These are phyloP conservation scores for Xiphophorus maculatus DNA, from an alignment of 2,113 vertebrate species.

Conservation along the genomic window DNA sequence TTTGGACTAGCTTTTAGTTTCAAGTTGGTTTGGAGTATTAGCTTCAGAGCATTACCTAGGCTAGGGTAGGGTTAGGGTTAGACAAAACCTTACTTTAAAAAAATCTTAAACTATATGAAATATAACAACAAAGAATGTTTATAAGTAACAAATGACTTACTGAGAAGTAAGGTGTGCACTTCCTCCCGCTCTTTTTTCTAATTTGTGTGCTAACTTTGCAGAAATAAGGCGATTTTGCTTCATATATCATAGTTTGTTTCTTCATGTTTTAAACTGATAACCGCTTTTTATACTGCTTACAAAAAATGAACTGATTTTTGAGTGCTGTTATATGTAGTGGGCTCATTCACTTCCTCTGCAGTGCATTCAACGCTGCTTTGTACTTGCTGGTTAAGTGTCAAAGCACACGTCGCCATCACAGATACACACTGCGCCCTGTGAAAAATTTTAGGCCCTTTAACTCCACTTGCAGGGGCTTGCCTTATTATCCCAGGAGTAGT, in stretches of 20 bases:
- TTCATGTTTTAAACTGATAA: too few relatives aligned
- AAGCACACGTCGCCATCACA: slow-evolving; percentile 60
- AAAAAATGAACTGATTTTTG: not conserved
- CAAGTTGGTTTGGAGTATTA: too few relatives aligned
- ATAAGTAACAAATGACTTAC: not conserved
- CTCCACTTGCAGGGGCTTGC: slow-evolving; percentile 56
- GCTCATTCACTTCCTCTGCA: slow-evolving; percentile 14
- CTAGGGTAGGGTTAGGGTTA: too few relatives aligned
- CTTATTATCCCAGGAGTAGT: slow-evolving; percentile 75
- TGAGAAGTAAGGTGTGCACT: not conserved
- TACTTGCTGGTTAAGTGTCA: slow-evolving; percentile 62
- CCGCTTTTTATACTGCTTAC: too few relatives aligned
- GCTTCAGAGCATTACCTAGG: too few relatives aligned
- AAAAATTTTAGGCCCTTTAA: slow-evolving; percentile 60
- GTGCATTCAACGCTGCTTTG: slow-evolving; percentile 37
- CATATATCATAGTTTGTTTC: not conserved
- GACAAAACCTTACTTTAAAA: not conserved
- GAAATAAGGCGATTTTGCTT: not conserved
- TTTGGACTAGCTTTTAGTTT: not conserved
- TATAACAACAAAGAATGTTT: not conserved
- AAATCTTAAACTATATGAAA: too few relatives aligned
- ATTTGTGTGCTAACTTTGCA: not conserved
- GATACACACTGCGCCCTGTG: slow-evolving; percentile 59
- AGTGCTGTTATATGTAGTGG: not conserved
- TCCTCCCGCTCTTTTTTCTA: not conserved